Conservation (phyloP, 2,113 vertebrate species). For the Periophthalmus modestus region DNA sequence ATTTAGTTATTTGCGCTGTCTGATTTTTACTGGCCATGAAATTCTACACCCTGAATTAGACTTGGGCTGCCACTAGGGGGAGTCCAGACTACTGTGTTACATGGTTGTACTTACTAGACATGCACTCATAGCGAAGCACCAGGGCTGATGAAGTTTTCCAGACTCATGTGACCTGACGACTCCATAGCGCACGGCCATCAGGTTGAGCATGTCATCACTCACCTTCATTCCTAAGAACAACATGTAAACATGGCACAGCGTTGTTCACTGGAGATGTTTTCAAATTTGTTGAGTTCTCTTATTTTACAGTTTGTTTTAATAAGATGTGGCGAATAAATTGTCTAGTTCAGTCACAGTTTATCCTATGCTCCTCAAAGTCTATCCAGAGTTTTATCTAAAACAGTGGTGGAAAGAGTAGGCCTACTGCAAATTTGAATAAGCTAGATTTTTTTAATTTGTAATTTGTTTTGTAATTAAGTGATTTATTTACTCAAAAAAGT, state of each 20-base stretch:
- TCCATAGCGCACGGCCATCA: conserved; percentile 69
- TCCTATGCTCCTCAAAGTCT: no score
- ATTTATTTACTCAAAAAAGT: no score
- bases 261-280: neutral
- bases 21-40: no score
- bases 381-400: no score
- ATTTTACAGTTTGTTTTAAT: no score
- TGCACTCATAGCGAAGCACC: conserved; percentile 67
- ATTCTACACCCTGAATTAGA: neutral
- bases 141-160: conserved; percentile 76
- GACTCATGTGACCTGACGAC: conserved; percentile 58
- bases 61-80: neutral
- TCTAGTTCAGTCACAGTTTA: no score
- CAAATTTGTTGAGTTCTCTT: neutral
- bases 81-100: neutral
- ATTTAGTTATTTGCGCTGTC: no score
- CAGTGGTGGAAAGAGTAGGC: no score
- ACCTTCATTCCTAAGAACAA: conserved; percentile 51
- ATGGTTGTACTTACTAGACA: conserved; percentile 59
- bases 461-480: no score
- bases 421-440: no score
- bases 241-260: neutral
- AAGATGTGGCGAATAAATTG: neutral
- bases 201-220: conserved; percentile 65
- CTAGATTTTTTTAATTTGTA: no score